Base-by-base conservation (phyloP, 2,888 invertebrate species). In the Cetonia aurata region DNA sequence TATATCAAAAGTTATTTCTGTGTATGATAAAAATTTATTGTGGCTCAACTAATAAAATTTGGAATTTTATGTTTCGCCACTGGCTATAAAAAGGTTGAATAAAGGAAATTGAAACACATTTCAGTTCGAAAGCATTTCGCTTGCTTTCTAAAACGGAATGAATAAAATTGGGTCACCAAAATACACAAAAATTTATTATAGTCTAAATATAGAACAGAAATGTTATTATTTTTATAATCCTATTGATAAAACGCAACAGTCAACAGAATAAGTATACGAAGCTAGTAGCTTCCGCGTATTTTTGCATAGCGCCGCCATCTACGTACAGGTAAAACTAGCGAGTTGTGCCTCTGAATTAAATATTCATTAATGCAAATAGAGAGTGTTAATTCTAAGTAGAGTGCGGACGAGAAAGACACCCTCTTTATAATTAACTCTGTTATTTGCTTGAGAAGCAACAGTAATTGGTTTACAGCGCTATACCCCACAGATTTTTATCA, bases 11-110 rank as follows among this genome's bases (percentile, higher is more conserved):
- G n/a, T 10, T 48, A 37, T 62, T 62, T 50, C 15, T 50, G 25
- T 37, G 50, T 37, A 50, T 52, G 25, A 50, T 48, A 33, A 37
- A 48, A 50, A 37, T n/a, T 62, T 50, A 62, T 50, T 48, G 62
- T 48, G n/a, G 50, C 37, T 33, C 1, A 48, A 48, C 31, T 62
- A 48, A 62, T 62, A 62, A 62, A 50, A 62, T 48, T 62, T 62
- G 17, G 17, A 62, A 15, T 60, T 60, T 48, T 48, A 59, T 60
- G 15, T 62, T 25, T 13, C 15, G 1, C 12, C 15, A 37, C 37
- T 15, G 9, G 10, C 33, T 62, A 37, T 48, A 62, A 62, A 62
- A 62, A 33, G 12, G 15, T 12, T 0, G 48, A 62, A 62, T 62
- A 17, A 46, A 46, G 44, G 31, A n/a, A 37, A 37, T 17, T 10